Evolutionary conservation across 2,113 vertebrate genomes (phyloP).

Genomic region (Antechinus stuartii): DNA sequence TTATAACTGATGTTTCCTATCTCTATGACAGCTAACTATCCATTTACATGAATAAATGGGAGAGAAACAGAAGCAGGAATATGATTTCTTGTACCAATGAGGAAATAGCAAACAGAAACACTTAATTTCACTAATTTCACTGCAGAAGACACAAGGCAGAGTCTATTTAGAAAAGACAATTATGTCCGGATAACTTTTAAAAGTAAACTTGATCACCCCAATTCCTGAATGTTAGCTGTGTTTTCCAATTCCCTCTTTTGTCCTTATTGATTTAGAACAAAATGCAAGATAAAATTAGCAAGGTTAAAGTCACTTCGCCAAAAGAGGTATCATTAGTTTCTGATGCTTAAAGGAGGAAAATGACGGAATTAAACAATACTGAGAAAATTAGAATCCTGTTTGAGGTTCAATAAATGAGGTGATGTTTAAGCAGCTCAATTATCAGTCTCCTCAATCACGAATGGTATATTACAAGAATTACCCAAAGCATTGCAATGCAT

Average conservation of each 20-base stretch:
- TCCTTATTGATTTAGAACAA: constrained; percentile 60
- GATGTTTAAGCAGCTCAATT: constrained; percentile 55
- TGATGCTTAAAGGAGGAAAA: constrained; percentile 45
- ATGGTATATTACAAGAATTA: neutral
- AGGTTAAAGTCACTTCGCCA: constrained; percentile 37
- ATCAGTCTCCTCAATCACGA: constrained; percentile 28
- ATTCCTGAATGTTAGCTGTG: constrained; percentile 40
- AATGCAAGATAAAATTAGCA: constrained; percentile 73
- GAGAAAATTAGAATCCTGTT: constrained; percentile 60
- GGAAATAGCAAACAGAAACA: neutral
- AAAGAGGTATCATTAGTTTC: constrained; percentile 60
- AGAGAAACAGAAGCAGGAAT: constrained; percentile 12
- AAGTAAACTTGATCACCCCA: constrained; percentile 38
- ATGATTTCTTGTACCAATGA: neutral
- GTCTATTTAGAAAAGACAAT: constrained; percentile 63
- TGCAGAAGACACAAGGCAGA: constrained; percentile 2
- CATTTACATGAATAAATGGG: neutral
- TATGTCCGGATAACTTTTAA: constrained; percentile 40
- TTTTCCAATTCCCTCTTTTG: constrained; percentile 39
- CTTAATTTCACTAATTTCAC: neutral
- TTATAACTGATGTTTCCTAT: neutral
- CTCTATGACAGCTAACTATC: neutral
- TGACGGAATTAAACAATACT: constrained; percentile 56
- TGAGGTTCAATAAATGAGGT: constrained; percentile 54
- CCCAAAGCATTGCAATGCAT: neutral